These are phyloP conservation scores for Hyppa rectilinea DNA, from an alignment of 2,888 invertebrate species.

Conservation along the genomic window DNA sequence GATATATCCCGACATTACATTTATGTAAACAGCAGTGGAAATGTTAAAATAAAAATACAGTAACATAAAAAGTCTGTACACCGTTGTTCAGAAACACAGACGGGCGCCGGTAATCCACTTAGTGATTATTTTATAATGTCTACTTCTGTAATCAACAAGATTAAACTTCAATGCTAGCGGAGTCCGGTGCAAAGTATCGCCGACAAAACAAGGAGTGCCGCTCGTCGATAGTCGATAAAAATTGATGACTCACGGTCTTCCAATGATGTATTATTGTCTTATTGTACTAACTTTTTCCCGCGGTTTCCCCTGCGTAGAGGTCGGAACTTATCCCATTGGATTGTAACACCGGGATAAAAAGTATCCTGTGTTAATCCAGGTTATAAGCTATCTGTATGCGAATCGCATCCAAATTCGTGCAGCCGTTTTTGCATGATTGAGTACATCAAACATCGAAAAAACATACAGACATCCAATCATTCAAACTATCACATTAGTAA, in stretches of 20 bases:
- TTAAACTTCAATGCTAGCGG: constrained; percentile 67
- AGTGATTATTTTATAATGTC: constrained; percentile 68
- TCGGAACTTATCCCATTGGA: neutral
- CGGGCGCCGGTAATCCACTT: constrained; percentile 63
- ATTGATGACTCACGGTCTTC: constrained; percentile 72
- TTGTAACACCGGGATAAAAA: neutral
- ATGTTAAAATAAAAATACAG: constrained; percentile 29
- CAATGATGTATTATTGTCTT: constrained; percentile 61
- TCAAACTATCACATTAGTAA: neutral
- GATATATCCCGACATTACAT: constrained; percentile 15
- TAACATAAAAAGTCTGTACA: constrained; percentile 40
- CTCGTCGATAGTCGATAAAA: constrained; percentile 76
- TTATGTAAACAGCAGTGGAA: constrained; percentile 23
- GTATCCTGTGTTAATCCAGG: neutral
- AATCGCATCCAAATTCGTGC: neutral
- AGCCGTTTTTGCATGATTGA: neutral
- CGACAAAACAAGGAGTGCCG: constrained; percentile 79
- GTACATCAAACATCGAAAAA: too few relatives aligned
- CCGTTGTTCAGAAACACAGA: constrained; percentile 55
- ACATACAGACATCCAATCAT: too few relatives aligned
- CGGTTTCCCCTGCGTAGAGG: neutral
- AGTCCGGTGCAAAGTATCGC: constrained; percentile 58
- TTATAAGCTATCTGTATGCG: neutral
- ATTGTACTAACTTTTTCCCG: constrained; percentile 29
- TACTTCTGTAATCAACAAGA: constrained; percentile 68